Evolutionary conservation across 2,797 vertebrate genomes (phyloP).

Genomic region (Dromococcyx pavoninus): DNA sequence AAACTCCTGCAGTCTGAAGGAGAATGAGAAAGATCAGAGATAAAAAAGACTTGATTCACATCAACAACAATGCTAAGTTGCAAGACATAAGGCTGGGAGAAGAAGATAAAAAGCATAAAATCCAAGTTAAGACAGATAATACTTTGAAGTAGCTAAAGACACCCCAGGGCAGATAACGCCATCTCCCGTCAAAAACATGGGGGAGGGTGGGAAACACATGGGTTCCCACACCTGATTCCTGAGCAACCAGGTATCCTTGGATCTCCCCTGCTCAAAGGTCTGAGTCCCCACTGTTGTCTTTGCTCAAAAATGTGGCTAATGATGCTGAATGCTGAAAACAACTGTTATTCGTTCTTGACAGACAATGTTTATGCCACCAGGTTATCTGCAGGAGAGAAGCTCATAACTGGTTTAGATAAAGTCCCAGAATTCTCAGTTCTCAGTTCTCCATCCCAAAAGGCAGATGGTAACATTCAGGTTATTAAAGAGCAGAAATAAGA

Average conservation of each 20-base stretch:
- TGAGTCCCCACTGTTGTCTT: neutral
- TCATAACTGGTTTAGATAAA: neutral
- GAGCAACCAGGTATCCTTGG: neutral
- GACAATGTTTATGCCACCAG: neutral
- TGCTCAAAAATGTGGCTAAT: neutral
- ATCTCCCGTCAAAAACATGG: neutral
- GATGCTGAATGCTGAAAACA: neutral
- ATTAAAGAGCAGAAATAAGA: neutral
- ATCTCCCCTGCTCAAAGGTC: neutral
- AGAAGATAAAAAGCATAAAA: neutral
- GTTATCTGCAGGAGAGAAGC: neutral
- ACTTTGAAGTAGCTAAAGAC: neutral
- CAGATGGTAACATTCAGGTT: neutral
- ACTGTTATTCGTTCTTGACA: neutral
- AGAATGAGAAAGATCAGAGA: neutral
- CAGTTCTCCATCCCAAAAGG: neutral
- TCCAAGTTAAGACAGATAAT: neutral
- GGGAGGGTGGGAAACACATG: neutral
- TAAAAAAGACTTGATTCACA: neutral
- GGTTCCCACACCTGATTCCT: neutral
- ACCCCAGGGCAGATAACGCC: neutral
- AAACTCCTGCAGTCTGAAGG: neutral
- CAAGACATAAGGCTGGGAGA: neutral
- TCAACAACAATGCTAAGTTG: neutral
- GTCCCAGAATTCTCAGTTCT: neutral